These are phyloP conservation scores for Philopedon plagiatum DNA, from an alignment of 2,888 invertebrate species.

Conservation along the genomic window DNA sequence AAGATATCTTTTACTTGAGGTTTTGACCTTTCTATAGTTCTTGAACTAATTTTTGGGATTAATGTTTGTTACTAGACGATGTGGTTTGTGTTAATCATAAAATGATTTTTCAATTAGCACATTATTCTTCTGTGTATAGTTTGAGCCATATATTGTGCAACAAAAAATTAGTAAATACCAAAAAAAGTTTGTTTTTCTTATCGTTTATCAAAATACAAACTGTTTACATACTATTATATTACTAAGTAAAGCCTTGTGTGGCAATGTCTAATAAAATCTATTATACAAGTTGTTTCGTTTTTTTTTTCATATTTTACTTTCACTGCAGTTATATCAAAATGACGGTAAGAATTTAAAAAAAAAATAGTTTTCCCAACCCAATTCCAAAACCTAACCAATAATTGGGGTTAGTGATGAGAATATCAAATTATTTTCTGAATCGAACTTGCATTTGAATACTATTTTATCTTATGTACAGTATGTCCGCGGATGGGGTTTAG, in stretches of 20 bases:
- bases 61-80: constrained; percentile 47
- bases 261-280: constrained; percentile 50
- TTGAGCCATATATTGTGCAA: constrained; percentile 48
- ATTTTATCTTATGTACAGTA: no score
- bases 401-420: no score
- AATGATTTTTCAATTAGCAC: constrained; percentile 48
- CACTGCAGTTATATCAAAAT: no score
- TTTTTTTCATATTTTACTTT: no score
- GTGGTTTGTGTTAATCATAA: constrained; percentile 51
- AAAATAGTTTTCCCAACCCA: no score
- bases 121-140: constrained; percentile 46
- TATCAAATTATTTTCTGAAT: no score
- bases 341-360: no score
- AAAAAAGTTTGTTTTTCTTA: constrained; percentile 49
- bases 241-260: constrained; percentile 51
- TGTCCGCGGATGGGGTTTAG: no score
- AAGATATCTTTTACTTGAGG: constrained; percentile 17
- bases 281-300: constrained; percentile 39
- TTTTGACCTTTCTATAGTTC: constrained; percentile 5
- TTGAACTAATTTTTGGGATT: constrained; percentile 39
- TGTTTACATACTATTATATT: constrained; percentile 51
- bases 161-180: constrained; percentile 49
- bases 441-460: no score
- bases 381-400: no score
- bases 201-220: constrained; percentile 49